Evolutionary conservation across 2,888 invertebrate species (phyloP), one percentile per base, ranked within the genome.

Genomic region (Pandemis heparana): DNA sequence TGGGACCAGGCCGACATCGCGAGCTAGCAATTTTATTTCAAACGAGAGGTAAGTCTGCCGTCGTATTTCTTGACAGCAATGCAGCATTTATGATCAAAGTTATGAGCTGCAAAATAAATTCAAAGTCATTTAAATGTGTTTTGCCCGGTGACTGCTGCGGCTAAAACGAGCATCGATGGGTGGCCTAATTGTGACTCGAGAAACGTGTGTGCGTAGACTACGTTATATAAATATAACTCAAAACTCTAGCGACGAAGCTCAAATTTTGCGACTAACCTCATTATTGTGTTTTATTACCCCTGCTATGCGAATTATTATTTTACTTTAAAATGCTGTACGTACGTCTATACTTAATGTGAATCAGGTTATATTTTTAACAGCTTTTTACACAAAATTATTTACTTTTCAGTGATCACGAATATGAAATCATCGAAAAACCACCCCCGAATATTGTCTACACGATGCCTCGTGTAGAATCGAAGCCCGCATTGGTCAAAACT

Each of bases 351-450:
- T 48, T 16, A 51, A 32, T 23, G 48, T 32, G 48, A 64, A 48
- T 48, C 9, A n/a, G n/a, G 1, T 7, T 63, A 14, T 12, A n/a
- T 39, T 64, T 70, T 43, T 51, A 46, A 18, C 14, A 16, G 39
- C 16, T 16, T 51, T 39, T 51, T 69, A 64, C 46, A 60, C 53
- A 46, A 61, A 39, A 10, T 7, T 70, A 53, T 75, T 78, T 77
- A 85, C 80, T 81, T 96, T 96, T 82, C 95, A 98, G 98, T 95
- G 98, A 98, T 95, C 98, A 98, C 96, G 97, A 98, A 93, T 98
- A 98, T 95, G 98, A 98, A 95, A 97, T 97, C 81, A 97, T 98
- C 89, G 97, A 97, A 87, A 96, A 96, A 82, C 96, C 97, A 78
- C 93, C 89, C 39, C 88, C 90, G 56, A 89, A 89, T 93, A 90